Conservation (phyloP, 2,888 invertebrate species). For the Macrosiphum euphorbiae region DNA sequence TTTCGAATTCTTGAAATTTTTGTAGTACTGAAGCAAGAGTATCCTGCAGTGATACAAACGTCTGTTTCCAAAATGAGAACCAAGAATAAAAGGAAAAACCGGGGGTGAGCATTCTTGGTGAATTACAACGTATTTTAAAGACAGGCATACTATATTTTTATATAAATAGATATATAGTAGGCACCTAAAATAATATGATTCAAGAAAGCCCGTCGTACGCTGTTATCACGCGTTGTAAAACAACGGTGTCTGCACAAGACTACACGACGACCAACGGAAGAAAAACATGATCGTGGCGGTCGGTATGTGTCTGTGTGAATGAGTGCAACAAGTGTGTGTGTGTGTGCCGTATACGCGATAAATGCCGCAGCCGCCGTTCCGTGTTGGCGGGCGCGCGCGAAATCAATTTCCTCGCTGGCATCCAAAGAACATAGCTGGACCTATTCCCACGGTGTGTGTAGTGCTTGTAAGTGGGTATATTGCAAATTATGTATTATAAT, state of each 20-base stretch:
- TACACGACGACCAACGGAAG: not conserved
- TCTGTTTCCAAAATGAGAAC: no score
- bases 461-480: not conserved
- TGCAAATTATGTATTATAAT: not conserved
- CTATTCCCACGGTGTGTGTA: conserved; percentile 3
- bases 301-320: no score
- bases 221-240: not conserved
- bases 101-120: no score
- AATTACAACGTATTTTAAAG: no score
- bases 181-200: not conserved
- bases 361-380: not conserved
- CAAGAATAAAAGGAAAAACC: no score
- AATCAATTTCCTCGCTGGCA: not conserved
- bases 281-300: not conserved
- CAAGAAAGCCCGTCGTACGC: not conserved
- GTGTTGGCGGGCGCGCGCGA: not conserved
- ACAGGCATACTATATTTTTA: no score
- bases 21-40: no score
- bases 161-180: no score
- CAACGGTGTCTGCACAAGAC: not conserved
- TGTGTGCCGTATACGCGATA: not conserved
- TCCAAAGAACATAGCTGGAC: not conserved
- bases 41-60: no score
- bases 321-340: conserved; percentile 14
- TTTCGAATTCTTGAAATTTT: no score